Base-by-base conservation (phyloP, 2,797 vertebrate genomes). In the Fistularia commersonii region DNA sequence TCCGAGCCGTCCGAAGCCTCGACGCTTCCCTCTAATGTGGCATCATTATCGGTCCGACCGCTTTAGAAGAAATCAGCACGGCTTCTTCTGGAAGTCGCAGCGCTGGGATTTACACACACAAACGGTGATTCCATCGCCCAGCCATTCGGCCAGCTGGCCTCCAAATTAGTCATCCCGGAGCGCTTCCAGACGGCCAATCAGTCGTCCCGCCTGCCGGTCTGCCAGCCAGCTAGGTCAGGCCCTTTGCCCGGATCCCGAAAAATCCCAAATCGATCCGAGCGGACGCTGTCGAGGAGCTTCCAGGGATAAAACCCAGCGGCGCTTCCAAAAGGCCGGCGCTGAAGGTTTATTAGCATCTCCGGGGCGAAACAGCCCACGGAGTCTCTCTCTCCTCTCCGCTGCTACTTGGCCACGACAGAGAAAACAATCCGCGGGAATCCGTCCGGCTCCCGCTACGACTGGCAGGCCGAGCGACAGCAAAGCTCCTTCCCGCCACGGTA, bases 161-260 rank as follows among this genome's bases (percentile, higher is more conserved):
- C 38, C 8, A 58, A 52, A 60, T 78, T 48, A 78, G 54, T 72
- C 64, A 74, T 66, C 32, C 31, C 48, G 23, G 23, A 23, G 23
- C n/a, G 54, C 13, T 12, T 51, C 13, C 44, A 57, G 67, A 48
- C 55, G 65, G 44, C 40, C 56, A 65, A 61, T 74, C 62, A 57
- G 43, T 57, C 32, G 46, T 59, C 36, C 60, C 45, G 53, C 37
- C 40, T 34, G 52, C 12, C 61, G 37, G 35, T 23, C 45, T 60
- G 51, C 44, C 53, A 62, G 67, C 67, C 59, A 80, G 61, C 62
- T 61, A 69, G 61, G 65, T 74, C 65, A 77, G 62, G 72, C 55
- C 51, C 43, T 23, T 8, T 36, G 60, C 64, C 68, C 66, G 66
- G 67, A 81, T 47, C 63, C 49, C 72, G 61, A 76, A 54, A 65